Evolutionary conservation across 2,113 vertebrate species (phyloP).

Genomic region (Triplophysa dalaica): DNA sequence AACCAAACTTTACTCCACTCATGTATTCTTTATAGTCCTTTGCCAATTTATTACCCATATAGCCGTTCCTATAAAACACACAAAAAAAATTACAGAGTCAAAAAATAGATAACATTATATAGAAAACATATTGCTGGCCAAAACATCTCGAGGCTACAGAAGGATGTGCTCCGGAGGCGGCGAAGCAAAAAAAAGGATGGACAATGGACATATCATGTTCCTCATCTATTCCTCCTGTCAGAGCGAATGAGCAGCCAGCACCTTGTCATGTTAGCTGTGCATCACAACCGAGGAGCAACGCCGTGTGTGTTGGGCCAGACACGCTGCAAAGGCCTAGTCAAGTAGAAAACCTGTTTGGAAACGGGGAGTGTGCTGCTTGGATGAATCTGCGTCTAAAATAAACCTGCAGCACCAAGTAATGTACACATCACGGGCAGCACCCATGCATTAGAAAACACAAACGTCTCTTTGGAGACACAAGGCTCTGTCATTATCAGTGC

Average conservation of each 20-base stretch:
- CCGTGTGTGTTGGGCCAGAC: conserved; percentile 37
- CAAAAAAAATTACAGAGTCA: not conserved
- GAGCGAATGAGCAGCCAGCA: conserved; percentile 54
- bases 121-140: not conserved
- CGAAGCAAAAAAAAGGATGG: not conserved
- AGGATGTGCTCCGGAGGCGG: not conserved
- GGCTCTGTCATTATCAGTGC: conserved; percentile 23
- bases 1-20: not conserved
- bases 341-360: conserved; percentile 63
- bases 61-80: not conserved
- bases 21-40: not conserved
- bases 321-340: conserved; percentile 47
- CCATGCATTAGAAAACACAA: conserved; percentile 10
- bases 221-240: conserved; percentile 46
- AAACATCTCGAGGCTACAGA: conserved; percentile 1
- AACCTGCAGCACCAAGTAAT: conserved; percentile 46
- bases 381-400: conserved; percentile 54
- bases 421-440: not conserved
- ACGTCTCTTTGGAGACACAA: conserved; percentile 30
- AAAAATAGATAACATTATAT: not conserved
- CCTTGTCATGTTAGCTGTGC: conserved; percentile 53
- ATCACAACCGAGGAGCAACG: conserved; percentile 31
- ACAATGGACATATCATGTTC: conserved; percentile 41
- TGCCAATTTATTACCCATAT: not conserved
- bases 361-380: conserved; percentile 38